A percentile compares a stretch with the other conserved stretches of the same genome.
Evolutionary conservation across 2,113 vertebrate genomes (phyloP).

Genomic region (Manacus vitellinus): DNA sequence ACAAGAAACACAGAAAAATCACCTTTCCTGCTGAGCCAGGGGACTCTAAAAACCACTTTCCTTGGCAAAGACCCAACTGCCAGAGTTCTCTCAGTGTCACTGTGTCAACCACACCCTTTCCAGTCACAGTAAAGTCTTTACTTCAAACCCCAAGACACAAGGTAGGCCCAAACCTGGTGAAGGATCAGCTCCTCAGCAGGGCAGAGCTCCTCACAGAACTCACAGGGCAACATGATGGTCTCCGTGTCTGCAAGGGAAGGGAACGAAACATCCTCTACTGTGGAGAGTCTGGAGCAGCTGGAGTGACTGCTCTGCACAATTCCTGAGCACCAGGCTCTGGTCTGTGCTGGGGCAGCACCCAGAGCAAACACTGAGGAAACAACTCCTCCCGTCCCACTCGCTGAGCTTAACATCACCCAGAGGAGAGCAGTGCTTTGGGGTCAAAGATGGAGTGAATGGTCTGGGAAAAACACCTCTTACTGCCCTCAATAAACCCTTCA

Average conservation of each 20-base stretch:
- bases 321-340: not conserved
- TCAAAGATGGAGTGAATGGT: accelerated
- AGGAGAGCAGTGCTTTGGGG: not conserved
- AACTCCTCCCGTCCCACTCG: not conserved
- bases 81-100: not conserved
- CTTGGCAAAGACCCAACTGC: not conserved
- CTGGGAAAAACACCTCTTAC: not conserved
- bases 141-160: not conserved
- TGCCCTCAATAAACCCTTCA: not conserved
- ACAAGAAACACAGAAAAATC: not conserved
- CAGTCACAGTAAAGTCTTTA: not conserved
- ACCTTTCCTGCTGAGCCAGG: not conserved
- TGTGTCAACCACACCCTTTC: not conserved
- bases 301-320: not conserved
- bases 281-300: not conserved
- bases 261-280: not conserved
- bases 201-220: constrained; percentile 96
- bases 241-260: constrained; percentile 59
- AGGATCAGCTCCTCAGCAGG: constrained; percentile 92
- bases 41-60: not conserved
- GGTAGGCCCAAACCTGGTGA: constrained; percentile 85
- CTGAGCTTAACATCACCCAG: not conserved
- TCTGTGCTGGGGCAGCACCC: not conserved
- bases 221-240: constrained; percentile 88
- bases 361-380: accelerated